Base-by-base conservation (phyloP, 53 echinoderm and acorn worm species). In the Holothuria scabra region DNA sequence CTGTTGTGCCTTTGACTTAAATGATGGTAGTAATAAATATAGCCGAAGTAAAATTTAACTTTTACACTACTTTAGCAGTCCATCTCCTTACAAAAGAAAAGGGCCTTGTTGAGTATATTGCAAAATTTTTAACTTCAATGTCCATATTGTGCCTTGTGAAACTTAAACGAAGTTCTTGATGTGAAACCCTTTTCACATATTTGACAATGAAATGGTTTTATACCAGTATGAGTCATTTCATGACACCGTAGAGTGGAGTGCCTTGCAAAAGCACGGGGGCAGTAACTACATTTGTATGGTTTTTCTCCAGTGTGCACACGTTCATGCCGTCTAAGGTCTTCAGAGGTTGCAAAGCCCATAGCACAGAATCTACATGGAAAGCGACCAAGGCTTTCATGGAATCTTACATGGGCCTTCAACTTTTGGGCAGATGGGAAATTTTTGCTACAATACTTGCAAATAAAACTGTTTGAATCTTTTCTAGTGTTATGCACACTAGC, bases 271-370 rank as follows among this genome's bases (percentile, higher is more conserved):
- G 78, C 78, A 16, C 56, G 52, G 21, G 78, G 78, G 29, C 78
- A 78, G 57, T 78, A 78, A 29, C 19, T 29, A 58, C 78, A 78
- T 56, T 78, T 46, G 58, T 56, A 78, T 25, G 78, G 78, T 29
- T 31, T 56, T 34, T 78, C 78, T 32, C 78, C 78, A 0, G 78
- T 78, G 57, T 78, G 78, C 25, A 78, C 32, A 31, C 78, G 78
- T 56, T 78, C 78, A 55, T 78, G 78, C 28, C 78, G 78, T 8
- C 21, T 57, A 14, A 78, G 58, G 49, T 78, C 78, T 28, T 56
- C 78, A 0, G 21, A 58, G 12, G 31, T 28, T 25, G 78, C 78
- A 20, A 78, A 78, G 28, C 28, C 78, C 52, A 31, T 78, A 59
- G 59, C 18, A 21, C 78, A 78, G 21, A 30, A 58, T n/a, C 29